A percentile compares a stretch with the other conserved stretches of the same genome.
These are phyloP conservation scores for Melitaea athalia DNA, from an alignment of 2,888 invertebrate genomes.

Conservation along the genomic window DNA sequence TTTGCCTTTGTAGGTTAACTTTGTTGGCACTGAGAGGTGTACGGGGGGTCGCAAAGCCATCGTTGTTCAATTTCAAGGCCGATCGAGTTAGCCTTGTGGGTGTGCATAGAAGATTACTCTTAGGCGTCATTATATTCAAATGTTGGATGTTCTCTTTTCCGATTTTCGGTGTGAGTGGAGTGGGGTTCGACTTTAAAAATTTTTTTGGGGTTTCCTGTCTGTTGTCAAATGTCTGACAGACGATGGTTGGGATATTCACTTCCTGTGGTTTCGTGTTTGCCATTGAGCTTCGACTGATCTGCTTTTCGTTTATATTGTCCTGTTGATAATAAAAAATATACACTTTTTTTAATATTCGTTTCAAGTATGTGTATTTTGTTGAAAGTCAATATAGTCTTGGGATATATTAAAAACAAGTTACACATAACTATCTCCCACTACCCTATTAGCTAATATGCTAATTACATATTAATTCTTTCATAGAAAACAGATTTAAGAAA, in stretches of 20 bases:
- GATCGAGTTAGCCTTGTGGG: slow-evolving; percentile 70
- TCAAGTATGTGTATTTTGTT: too few species aligned
- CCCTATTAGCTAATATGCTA: too few species aligned
- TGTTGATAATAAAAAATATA: slow-evolving; percentile 52
- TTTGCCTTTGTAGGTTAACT: slow-evolving; percentile 61
- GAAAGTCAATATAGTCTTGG: too few species aligned
- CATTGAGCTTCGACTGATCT: slow-evolving; percentile 81
- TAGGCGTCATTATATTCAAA: slow-evolving; percentile 57
- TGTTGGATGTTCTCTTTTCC: slow-evolving; percentile 70
- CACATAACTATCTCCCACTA: too few species aligned
- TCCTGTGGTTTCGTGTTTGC: slow-evolving; percentile 53
- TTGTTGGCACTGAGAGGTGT: slow-evolving; percentile 69
- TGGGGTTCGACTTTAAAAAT: slow-evolving; percentile 52
- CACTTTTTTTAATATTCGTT: too few species aligned
- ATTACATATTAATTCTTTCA: too few species aligned
- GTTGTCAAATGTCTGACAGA: slow-evolving; percentile 49
- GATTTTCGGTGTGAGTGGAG: slow-evolving; percentile 63
- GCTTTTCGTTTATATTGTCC: slow-evolving; percentile 76
- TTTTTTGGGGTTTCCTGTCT: slow-evolving; percentile 58
- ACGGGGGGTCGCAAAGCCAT: slow-evolving; percentile 71
- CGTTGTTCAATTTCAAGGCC: slow-evolving; percentile 63
- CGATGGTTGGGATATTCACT: slow-evolving; percentile 44
- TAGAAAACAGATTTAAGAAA: too few species aligned
- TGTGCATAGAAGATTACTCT: slow-evolving; percentile 58
- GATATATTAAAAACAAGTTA: too few species aligned